Percentiles rank a stretch among this genome's conserved stretches.
These are phyloP conservation scores for Onychomys arenicola DNA, from an alignment of 2,797 vertebrate genomes.

Conservation along the genomic window DNA sequence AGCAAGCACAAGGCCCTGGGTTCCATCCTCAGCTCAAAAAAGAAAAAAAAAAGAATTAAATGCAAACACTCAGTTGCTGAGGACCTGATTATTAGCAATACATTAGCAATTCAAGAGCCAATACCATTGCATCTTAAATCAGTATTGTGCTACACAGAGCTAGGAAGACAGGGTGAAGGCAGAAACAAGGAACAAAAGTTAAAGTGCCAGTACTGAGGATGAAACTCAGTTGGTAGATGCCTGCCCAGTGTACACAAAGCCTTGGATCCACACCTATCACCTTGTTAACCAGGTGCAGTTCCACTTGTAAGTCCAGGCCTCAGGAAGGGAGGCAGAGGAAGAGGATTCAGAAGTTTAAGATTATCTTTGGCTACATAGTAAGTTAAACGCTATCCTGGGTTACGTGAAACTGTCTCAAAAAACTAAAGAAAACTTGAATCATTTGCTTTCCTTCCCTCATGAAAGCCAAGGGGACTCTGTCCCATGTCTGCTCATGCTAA, in stretches of 20 bases:
- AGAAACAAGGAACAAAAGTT: neutral
- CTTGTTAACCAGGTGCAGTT: no score
- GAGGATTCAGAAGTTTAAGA: neutral
- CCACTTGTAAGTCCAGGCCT: neutral
- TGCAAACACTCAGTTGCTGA: neutral
- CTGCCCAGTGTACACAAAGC: neutral
- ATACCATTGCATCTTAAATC: neutral
- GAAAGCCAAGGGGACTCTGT: neutral
- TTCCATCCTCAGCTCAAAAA: no score
- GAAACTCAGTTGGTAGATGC: neutral
- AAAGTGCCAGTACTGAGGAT: no score
- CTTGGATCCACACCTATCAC: neutral
- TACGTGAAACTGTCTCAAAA: neutral
- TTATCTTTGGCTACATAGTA: neutral
- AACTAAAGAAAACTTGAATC: neutral
- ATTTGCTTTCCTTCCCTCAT: neutral
- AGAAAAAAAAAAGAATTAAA: neutral
- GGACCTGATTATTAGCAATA: neutral
- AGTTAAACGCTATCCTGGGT: neutral
- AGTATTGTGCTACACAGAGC: neutral
- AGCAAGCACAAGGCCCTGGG: no score
- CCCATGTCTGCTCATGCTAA: neutral
- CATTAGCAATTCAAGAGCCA: neutral
- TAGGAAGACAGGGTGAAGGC: neutral
- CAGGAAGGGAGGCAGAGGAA: neutral